These are phyloP conservation scores for Eulithis testata DNA, from an alignment of 2,888 invertebrate genomes.

Conservation along the genomic window DNA sequence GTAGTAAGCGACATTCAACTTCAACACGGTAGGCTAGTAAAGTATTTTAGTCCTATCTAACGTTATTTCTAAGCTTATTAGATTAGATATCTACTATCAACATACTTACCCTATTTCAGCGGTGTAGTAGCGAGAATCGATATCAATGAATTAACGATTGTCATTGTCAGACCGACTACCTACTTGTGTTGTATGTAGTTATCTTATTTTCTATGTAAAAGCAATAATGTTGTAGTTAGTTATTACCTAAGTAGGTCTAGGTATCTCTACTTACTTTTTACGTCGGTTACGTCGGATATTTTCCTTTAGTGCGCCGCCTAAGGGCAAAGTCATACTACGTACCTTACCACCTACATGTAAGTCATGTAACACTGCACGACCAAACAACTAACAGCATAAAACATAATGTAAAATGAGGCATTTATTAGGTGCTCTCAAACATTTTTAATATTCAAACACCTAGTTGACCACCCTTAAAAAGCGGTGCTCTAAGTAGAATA, in stretches of 20 bases:
- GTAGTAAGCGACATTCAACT: no score
- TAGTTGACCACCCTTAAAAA: no score
- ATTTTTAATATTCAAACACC: no score
- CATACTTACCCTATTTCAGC: neutral
- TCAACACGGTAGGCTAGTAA: neutral
- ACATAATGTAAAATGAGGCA: neutral
- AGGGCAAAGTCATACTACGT: neutral
- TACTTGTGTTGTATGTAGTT: no score
- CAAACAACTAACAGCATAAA: neutral
- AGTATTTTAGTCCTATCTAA: conserved; percentile 1
- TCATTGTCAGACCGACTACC: neutral
- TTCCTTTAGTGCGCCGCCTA: neutral
- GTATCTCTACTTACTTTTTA: no score
- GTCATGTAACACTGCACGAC: no score
- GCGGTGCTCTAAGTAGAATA: no score
- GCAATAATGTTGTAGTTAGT: no score
- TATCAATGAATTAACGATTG: neutral
- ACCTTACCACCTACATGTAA: no score
- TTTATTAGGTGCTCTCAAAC: no score
- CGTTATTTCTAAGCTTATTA: neutral
- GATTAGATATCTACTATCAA: conserved; percentile 1
- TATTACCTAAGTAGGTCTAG: no score
- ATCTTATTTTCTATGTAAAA: neutral
- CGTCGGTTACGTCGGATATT: no score
- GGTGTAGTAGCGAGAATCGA: neutral